Evolutionary conservation across 1,140 invertebrate genomes (phyloP).

Genomic region (Apis laboriosa): DNA sequence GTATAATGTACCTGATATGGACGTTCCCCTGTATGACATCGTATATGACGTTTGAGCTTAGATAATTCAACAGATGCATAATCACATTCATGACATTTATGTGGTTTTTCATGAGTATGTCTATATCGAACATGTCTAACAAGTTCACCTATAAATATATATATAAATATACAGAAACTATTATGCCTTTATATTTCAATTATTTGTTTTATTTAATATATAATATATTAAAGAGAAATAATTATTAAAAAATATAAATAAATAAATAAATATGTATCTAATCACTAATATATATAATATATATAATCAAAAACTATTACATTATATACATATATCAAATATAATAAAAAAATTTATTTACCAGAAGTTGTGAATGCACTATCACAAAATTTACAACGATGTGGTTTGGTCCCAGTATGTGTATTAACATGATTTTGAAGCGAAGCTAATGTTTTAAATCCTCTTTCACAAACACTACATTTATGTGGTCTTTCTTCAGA

Average conservation of each 20-base stretch:
- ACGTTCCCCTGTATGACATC: conserved; percentile 94
- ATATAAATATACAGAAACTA: background rate
- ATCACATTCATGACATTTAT: conserved; percentile 96
- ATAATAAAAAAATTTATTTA: conserved; percentile 65
- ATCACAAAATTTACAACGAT: conserved; percentile 96
- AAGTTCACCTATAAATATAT: conserved; percentile 88
- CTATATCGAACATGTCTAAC: conserved; percentile 95
- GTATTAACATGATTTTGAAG: conserved; percentile 98
- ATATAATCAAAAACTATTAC: no score
- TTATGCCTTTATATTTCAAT: background rate
- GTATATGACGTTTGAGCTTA: conserved; percentile 95
- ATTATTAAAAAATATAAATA: background rate
- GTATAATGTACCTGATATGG: conserved; percentile 90
- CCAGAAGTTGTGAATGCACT: conserved; percentile 97
- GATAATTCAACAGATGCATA: conserved; percentile 97
- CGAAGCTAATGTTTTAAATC: conserved; percentile 96
- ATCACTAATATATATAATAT: background rate
- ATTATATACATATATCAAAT: no score
- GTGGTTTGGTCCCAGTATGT: conserved; percentile 97
- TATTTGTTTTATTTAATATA: background rate
- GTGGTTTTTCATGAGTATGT: conserved; percentile 97
- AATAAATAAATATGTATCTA: no score
- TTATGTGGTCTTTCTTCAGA: conserved; percentile 97
- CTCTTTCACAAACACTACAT: conserved; percentile 95
- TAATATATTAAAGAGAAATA: no score